Base-by-base conservation (phyloP, 2,113 vertebrate species). In the Hyperopisus bebe region DNA sequence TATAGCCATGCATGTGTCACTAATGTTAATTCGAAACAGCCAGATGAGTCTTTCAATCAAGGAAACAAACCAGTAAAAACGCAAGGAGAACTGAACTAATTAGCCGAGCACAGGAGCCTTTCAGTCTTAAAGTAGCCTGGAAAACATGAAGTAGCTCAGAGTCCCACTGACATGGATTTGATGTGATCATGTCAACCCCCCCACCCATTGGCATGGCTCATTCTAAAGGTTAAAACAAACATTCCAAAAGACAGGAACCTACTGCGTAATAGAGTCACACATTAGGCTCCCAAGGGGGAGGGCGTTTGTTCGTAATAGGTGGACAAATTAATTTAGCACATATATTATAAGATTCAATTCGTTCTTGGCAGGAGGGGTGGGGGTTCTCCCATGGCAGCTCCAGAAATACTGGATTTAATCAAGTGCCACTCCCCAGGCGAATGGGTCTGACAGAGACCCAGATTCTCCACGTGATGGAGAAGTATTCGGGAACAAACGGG, bases 361-460 rank as follows among this genome's bases (percentile, higher is more conserved):
- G 44, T 44, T 44, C 58, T 31, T 50, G 58, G 66, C 42, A 58
- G 39, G 39, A 8, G 74, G 35, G 31, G 31, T 2, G 35, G 31
- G 35, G 13, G 31, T 39, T 80, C 88, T 87, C 91, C 91, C 44
- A 27, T 35, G 47, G 88, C 46, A 77, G 87, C 39, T 87, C 91
- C 90, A 58, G 53, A 90, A 89, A 92, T 91, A 90, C 86, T 83
- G 55, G 62, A 84, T 86, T 82, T 89, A 91, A 90, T 90, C 90
- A 87, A 47, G 86, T 91, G 89, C 50, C 83, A 82, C 62, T 89
- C n/a, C 19, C 87, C 58, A 9, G 83, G 87, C 62, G 24, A 50
- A 50, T 24, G 70, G 62, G 35, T 48, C 50, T 80, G 19, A 27
- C 5, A 1, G 53, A 89, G 91, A 82, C 89, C 89, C 89, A 89